Base-by-base conservation (phyloP, 2,888 invertebrate species). In the Chymomyza procnemis region DNA sequence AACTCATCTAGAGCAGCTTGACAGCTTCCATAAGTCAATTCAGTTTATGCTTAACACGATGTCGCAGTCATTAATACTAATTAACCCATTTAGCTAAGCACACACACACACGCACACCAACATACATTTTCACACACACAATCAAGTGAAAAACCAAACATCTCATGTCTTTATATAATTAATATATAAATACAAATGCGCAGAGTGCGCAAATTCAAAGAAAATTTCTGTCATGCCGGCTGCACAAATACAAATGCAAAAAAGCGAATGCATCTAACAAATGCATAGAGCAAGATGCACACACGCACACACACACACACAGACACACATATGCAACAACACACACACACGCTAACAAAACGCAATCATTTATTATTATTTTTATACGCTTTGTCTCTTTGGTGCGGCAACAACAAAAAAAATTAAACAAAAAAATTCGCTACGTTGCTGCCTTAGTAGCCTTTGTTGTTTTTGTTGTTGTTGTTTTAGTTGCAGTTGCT, bases 291-390 rank as follows among this genome's bases (percentile, higher is more conserved):
- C 54, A 21, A 18, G 21, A 68, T 67, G 61, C 66, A 68, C 60
- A 54, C 22, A 64, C 65, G 60, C 65, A 64, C 58, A 60, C 59
- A 60, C 69, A 56, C 16, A 59, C 54, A 41, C 48, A 66, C 16
- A 58, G 50, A 61, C 61, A 55, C 58, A 34, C 47, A 66, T 14
- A 61, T 50, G 56, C 56, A 64, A 14, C 54, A n/a, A 54, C 22
- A 58, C 21, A 61, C 61, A 62, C 50, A 64, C 46, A 67, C 63
- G 69, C 61, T 61, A 64, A 69, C 71, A 78, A 78, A 81, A 78
- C 77, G 85, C 80, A 82, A 82, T 82, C 83, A 82, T 84, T 83
- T 84, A 80, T 80, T 83, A 83, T 78, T 81, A 81, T 81, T 84
- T 79, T 80, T 84, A 80, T 81, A 70, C 77, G 80, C 79, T 80